Evolutionary conservation across 2,888 invertebrate species (phyloP).

Genomic region (Drosophila mimetica): DNA sequence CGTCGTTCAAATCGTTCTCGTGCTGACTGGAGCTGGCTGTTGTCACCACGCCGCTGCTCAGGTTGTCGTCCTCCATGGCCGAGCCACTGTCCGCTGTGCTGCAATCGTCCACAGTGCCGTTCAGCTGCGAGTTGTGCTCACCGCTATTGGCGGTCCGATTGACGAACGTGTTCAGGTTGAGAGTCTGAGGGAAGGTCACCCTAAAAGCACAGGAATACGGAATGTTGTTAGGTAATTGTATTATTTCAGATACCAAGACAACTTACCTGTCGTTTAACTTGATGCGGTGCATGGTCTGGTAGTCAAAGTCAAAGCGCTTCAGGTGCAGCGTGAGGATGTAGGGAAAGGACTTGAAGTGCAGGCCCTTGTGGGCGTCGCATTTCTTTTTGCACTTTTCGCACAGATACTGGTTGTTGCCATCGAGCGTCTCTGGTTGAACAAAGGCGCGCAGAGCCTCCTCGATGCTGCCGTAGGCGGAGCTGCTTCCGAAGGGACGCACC

Average conservation of each 20-base stretch:
- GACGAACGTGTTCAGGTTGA: slow-evolving; percentile 91
- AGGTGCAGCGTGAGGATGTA: slow-evolving; percentile 94
- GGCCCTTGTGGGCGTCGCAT: slow-evolving; percentile 95
- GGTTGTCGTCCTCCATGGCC: slow-evolving; percentile 88
- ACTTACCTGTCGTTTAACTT: slow-evolving; percentile 93
- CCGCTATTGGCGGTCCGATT: slow-evolving; percentile 76
- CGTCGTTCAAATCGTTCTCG: slow-evolving; percentile 85
- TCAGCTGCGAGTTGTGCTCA: slow-evolving; percentile 60
- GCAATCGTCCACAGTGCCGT: slow-evolving; percentile 86
- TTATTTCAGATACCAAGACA: not conserved
- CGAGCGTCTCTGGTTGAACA: slow-evolving; percentile 92
- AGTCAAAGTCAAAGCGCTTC: slow-evolving; percentile 96
- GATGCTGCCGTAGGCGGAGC: slow-evolving; percentile 90
- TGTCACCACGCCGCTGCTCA: slow-evolving; percentile 84
- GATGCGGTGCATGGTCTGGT: slow-evolving; percentile 91
- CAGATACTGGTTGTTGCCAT: slow-evolving; percentile 93
- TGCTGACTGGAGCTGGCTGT: slow-evolving; percentile 83
- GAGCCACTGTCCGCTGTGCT: slow-evolving; percentile 89
- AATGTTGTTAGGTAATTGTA: not conserved
- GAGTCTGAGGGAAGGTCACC: slow-evolving; percentile 91
- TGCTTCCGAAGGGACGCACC: slow-evolving; percentile 92
- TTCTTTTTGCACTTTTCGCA: slow-evolving; percentile 94
- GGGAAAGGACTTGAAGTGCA: slow-evolving; percentile 94
- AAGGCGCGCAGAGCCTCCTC: slow-evolving; percentile 93
- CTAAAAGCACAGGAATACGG: slow-evolving; percentile 84